A percentile compares a stretch with the other conserved stretches of the same genome.
phyloP scores from a whole-genome alignment of 2,797 vertebrate genomes.

The Coluber constrictor region DNA sequence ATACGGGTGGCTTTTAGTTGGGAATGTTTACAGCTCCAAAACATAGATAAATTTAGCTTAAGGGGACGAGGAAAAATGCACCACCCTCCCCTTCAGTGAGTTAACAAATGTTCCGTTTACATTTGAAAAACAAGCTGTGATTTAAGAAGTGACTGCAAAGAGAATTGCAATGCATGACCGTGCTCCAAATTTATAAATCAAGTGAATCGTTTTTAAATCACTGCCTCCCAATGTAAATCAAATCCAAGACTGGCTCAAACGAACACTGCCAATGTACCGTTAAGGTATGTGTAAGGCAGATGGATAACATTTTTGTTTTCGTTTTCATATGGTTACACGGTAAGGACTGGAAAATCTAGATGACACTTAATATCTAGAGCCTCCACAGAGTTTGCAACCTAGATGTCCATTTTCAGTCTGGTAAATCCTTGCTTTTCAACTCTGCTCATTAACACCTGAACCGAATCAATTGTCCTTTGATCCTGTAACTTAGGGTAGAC shows the following conservation, averaged over 20 bases:
- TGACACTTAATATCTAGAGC: neutral
- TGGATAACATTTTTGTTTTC: neutral
- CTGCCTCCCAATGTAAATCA: neutral
- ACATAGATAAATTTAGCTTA: neutral
- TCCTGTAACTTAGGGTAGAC: neutral
- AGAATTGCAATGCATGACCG: neutral
- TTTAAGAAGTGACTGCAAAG: neutral
- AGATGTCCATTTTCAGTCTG: neutral
- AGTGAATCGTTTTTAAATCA: neutral
- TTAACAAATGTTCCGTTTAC: neutral
- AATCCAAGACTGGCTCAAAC: neutral
- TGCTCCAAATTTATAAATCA: neutral
- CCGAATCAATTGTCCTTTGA: neutral
- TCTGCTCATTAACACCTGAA: neutral
- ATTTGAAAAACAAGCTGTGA: neutral
- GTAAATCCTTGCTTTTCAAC: neutral
- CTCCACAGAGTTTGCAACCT: neutral
- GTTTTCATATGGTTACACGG: neutral
- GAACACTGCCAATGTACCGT: neutral
- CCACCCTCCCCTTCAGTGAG: neutral
- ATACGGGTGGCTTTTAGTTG: neutral
- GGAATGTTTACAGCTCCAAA: neutral
- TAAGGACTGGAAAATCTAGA: neutral
- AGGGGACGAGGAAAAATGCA: neutral
- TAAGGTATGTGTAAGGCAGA: neutral